phyloP scores from a whole-genome alignment of 2,888 invertebrate species.

The Sarcophaga subvicina region DNA sequence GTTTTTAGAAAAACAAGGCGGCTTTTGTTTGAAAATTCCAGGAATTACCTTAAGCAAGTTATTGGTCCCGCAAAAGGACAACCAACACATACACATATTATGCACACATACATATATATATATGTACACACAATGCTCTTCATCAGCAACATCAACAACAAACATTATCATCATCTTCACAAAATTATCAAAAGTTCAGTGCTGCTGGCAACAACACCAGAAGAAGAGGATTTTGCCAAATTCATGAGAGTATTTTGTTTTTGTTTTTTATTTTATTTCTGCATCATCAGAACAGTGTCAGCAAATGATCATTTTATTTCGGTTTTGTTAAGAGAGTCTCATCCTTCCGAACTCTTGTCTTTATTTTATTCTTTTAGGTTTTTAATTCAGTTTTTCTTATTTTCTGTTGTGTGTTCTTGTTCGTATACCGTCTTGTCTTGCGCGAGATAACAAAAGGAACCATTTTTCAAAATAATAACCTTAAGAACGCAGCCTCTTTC shows the following conservation, averaged over 20 bases:
- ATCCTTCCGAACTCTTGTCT: slow-evolving; percentile 44
- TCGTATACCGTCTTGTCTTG: slow-evolving; percentile 26
- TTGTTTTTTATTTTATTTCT: neutral
- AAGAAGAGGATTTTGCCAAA: slow-evolving; percentile 26
- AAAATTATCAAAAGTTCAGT: neutral
- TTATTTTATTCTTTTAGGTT: neutral
- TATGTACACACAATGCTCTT: slow-evolving; percentile 2
- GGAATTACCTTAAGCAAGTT: slow-evolving; percentile 69
- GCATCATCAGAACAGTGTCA: neutral
- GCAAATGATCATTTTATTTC: slow-evolving; percentile 8
- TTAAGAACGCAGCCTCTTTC: neutral
- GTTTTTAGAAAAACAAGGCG: slow-evolving; percentile 30
- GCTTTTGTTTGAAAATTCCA: slow-evolving; percentile 69
- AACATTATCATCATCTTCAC: slow-evolving; percentile 11
- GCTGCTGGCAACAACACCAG: slow-evolving; percentile 21
- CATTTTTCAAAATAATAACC: slow-evolving; percentile 50
- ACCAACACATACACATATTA: slow-evolving; percentile 14
- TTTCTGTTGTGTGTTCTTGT: slow-evolving; percentile 14
- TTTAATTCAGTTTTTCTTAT: slow-evolving; percentile 40
- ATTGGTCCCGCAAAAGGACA: slow-evolving; percentile 66
- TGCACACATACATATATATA: slow-evolving; percentile 18
- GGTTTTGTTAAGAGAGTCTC: slow-evolving; percentile 25
- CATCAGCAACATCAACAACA: slow-evolving; percentile 27
- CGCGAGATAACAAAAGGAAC: slow-evolving; percentile 51
- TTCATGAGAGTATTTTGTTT: slow-evolving; percentile 33